These are phyloP conservation scores for Julus scandinavius DNA, from an alignment of 2,888 invertebrate genomes.

Conservation along the genomic window DNA sequence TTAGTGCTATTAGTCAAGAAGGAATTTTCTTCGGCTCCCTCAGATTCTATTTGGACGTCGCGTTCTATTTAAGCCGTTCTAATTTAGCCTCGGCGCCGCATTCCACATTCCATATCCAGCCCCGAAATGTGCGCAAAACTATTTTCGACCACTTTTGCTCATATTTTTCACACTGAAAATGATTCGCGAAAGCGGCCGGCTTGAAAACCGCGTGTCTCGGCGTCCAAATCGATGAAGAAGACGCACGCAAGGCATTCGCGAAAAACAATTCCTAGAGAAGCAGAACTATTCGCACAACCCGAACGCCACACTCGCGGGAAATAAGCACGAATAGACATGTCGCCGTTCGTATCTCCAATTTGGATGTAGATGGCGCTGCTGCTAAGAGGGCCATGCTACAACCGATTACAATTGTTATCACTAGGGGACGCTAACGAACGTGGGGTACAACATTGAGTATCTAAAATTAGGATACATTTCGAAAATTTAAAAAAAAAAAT, in stretches of 20 bases:
- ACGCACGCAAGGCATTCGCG: conserved; percentile 30
- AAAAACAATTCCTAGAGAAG: background rate
- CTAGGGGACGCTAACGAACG: background rate
- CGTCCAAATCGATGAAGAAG: conserved; percentile 39
- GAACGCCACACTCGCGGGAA: background rate
- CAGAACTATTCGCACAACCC: background rate
- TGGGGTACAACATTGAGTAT: background rate
- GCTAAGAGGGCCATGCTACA: background rate
- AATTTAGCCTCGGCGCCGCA: background rate
- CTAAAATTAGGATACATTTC: no score
- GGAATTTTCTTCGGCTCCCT: background rate
- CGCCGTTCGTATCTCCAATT: background rate
- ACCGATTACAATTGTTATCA: background rate
- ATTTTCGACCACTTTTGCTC: conserved; percentile 20
- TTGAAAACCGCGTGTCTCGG: conserved; percentile 29
- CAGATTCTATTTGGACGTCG: background rate
- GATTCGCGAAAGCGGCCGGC: background rate
- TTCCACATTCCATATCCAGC: conserved; percentile 23
- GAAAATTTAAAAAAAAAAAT: no score
- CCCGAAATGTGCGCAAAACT: background rate
- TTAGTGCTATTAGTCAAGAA: background rate
- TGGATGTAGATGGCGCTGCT: background rate
- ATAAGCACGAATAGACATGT: background rate
- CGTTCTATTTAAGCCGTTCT: conserved; percentile 33
- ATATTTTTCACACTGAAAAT: background rate